These are phyloP conservation scores for Flexamia atlantica DNA, from an alignment of 2,888 invertebrate species.

Conservation along the genomic window DNA sequence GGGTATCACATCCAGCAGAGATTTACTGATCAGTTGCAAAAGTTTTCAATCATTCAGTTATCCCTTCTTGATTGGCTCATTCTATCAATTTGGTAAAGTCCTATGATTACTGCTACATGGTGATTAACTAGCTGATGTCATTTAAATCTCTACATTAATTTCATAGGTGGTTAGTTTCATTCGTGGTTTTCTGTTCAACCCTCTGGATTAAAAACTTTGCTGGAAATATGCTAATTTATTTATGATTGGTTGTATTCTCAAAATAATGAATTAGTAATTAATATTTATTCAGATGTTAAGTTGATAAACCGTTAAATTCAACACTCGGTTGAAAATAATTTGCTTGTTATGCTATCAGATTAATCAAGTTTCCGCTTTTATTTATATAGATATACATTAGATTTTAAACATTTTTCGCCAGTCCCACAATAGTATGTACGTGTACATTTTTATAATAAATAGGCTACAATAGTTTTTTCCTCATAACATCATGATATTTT, in stretches of 20 bases:
- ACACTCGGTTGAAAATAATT: background rate
- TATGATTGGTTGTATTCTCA: constrained; percentile 33
- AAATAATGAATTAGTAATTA: constrained; percentile 14
- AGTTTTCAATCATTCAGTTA: constrained; percentile 37
- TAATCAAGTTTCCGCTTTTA: too few relatives aligned
- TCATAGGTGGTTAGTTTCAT: constrained; percentile 37
- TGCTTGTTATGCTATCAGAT: constrained; percentile 6
- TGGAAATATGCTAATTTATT: constrained; percentile 39
- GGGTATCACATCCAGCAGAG: constrained; percentile 1
- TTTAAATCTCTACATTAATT: constrained; percentile 53
- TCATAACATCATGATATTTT: too few relatives aligned
- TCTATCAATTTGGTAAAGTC: constrained; percentile 41
- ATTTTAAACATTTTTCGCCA: too few relatives aligned
- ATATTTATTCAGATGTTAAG: background rate
- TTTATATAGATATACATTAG: constrained; percentile 8
- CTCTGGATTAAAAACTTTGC: constrained; percentile 43
- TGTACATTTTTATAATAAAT: too few relatives aligned
- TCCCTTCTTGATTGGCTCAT: constrained; percentile 31
- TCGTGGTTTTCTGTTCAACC: constrained; percentile 24
- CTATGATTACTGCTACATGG: constrained; percentile 27
- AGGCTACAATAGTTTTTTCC: too few relatives aligned
- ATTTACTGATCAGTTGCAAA: constrained; percentile 35
- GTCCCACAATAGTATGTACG: too few relatives aligned
- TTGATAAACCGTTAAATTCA: background rate
- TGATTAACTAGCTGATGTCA: constrained; percentile 13